Evolutionary conservation across 1,140 invertebrate genomes (phyloP).

Genomic region (Zophobas atratus): DNA sequence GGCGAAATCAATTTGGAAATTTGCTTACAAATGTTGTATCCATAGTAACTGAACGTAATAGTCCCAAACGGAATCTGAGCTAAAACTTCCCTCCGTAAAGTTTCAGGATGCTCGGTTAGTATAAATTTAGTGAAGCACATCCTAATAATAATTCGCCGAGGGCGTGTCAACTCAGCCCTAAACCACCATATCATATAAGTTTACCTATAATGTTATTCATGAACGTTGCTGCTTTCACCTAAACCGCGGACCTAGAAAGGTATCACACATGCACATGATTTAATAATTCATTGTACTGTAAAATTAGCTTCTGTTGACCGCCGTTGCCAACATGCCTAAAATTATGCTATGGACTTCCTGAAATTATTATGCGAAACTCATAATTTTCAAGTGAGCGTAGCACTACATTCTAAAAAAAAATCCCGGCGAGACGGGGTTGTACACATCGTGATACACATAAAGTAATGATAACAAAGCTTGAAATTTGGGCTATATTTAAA

Average conservation of each 20-base stretch:
- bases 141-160: conserved; percentile 40
- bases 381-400: neutral
- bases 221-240: conserved; percentile 19
- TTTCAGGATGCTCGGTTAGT: conserved; percentile 45
- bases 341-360: conserved; percentile 15
- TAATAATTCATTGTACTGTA: conserved; percentile 36
- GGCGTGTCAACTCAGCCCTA: conserved; percentile 40
- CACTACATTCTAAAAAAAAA: neutral
- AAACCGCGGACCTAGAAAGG: conserved; percentile 34
- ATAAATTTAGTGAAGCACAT: conserved; percentile 45
- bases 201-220: conserved; percentile 43
- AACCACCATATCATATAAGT: conserved; percentile 30
- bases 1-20: conserved; percentile 37
- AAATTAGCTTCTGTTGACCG: conserved; percentile 11
- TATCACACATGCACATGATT: conserved; percentile 29
- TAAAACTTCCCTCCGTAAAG: conserved; percentile 44
- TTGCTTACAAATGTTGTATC: conserved; percentile 43
- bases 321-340: neutral
- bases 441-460: too few relatives aligned
- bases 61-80: conserved; percentile 44
- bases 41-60: conserved; percentile 43
- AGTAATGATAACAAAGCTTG: too few relatives aligned
- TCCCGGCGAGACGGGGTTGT: too few relatives aligned
- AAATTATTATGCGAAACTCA: neutral
- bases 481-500: too few relatives aligned